A percentile compares a stretch with the other conserved stretches of the same genome.
Evolutionary conservation across 2,113 vertebrate species (phyloP).

Genomic region (Hemibagrus wyckioides): DNA sequence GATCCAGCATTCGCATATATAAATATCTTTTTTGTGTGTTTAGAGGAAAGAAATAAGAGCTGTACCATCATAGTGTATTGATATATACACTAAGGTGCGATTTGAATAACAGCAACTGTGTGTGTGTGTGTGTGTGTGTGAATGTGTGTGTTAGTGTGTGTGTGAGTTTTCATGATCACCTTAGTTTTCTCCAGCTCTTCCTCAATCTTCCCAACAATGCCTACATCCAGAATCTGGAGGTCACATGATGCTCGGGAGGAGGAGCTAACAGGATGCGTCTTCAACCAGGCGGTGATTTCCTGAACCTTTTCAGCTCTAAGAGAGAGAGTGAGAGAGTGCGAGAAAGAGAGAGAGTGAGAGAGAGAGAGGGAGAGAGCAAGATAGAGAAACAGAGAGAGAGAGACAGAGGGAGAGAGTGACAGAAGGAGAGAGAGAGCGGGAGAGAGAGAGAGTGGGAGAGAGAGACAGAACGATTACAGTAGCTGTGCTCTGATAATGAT

Average conservation of each 20-base stretch:
- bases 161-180: conserved; percentile 63
- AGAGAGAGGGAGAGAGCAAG: not conserved
- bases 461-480: not conserved
- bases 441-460: not conserved
- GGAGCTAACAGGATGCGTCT: conserved; percentile 82
- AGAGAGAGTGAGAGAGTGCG: not conserved
- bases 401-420: not conserved
- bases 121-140: not conserved
- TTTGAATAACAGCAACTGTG: too few species aligned
- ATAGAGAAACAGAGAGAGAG: not conserved
- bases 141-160: not conserved
- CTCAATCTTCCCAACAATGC: conserved; percentile 86
- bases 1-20: not conserved
- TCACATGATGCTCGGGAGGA: conserved; percentile 85
- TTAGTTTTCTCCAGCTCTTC: conserved; percentile 85
- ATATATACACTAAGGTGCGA: too few species aligned
- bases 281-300: conserved; percentile 85
- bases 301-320: conserved; percentile 82
- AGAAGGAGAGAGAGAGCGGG: not conserved
- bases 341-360: not conserved
- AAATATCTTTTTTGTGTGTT: not conserved
- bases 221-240: conserved; percentile 84
- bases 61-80: not conserved
- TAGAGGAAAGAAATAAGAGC: not conserved
- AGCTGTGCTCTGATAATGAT: not conserved